Evolutionary conservation across 1,140 invertebrate genomes (phyloP).

Genomic region (Sycobia sp.): DNA sequence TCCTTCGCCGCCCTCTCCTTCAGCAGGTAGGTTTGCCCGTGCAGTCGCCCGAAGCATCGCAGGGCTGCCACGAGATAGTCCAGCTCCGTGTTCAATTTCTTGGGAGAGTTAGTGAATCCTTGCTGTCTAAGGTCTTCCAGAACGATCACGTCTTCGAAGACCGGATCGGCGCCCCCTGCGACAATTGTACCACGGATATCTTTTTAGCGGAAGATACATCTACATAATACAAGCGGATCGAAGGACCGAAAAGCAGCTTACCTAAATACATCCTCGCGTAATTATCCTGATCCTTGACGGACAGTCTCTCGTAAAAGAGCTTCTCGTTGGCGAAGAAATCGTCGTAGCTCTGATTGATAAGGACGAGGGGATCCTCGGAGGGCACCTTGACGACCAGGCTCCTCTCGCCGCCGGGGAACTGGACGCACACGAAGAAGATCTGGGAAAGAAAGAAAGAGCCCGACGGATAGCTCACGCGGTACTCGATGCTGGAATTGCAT

Average conservation of each 20-base stretch:
- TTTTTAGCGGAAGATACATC: too few species aligned
- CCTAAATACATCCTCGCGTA: slow-evolving; percentile 38
- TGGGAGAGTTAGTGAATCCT: slow-evolving; percentile 29
- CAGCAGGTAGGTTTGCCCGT: slow-evolving; percentile 50
- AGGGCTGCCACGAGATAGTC: slow-evolving; percentile 47
- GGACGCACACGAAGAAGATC: slow-evolving; percentile 34
- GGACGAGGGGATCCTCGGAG: background rate
- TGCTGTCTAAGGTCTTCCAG: slow-evolving; percentile 44
- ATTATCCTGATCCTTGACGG: too few species aligned
- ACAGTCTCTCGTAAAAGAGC: slow-evolving; percentile 42
- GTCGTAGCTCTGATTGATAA: background rate
- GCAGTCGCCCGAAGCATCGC: slow-evolving; percentile 51
- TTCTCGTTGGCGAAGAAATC: slow-evolving; percentile 49
- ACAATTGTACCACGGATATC: too few species aligned
- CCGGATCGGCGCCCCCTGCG: slow-evolving; percentile 6
- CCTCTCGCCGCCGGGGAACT: slow-evolving; percentile 9
- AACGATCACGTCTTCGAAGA: slow-evolving; percentile 37
- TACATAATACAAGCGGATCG: too few species aligned
- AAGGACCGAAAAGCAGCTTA: too few species aligned
- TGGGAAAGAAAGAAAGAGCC: slow-evolving; percentile 29
- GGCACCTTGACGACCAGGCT: background rate
- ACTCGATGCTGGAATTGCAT: slow-evolving; percentile 3
- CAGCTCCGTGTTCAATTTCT: slow-evolving; percentile 28
- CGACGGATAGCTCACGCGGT: background rate
- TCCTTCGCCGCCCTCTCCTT: slow-evolving; percentile 42